Conservation (phyloP, 1,140 invertebrate species). For the Apis mellifera region Amel_HAv3.1 CM009931.2:8738501-8739000, state of each 20-base stretch:
- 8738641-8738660: background rate
- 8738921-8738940: slow-evolving; percentile 9
- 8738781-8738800: background rate
- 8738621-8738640: too few species aligned
- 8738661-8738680: background rate
- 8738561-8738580: background rate
- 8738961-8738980: slow-evolving; percentile 60
- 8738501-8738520: too few species aligned
- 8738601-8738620: background rate
- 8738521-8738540: background rate
- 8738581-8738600: background rate
- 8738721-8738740: too few species aligned
- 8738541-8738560: background rate
- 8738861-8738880: slow-evolving; percentile 38
- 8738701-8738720: too few species aligned
- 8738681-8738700: background rate
- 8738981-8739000: slow-evolving; percentile 60
- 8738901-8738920: slow-evolving; percentile 37
- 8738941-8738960: slow-evolving; percentile 51
- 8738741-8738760: too few species aligned
- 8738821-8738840: background rate
- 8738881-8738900: slow-evolving; percentile 52
- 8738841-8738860: background rate
- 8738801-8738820: background rate
- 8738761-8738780: too few species aligned